Base-by-base conservation (phyloP, 2,113 vertebrate genomes). In the Cynopterus brachyotis region DNA sequence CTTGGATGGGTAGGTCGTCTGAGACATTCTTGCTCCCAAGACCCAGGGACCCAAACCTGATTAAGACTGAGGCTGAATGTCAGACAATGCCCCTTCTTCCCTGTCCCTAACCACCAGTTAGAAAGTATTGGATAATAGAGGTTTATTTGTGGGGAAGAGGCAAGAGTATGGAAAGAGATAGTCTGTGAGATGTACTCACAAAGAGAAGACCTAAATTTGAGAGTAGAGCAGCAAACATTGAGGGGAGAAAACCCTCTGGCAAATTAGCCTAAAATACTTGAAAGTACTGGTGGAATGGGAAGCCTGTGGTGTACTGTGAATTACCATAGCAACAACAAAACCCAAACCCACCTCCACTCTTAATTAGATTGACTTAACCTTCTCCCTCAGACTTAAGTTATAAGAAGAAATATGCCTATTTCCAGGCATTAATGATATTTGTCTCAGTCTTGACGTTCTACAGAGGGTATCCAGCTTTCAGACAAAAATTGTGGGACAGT, bases 331-430 rank as follows among this genome's bases (percentile, higher is more conserved):
- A 72, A 67, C 19, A 90, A 20, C 26, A 72, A 83, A 76, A 69
- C 20, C 28, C 16, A 66, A 80, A 60, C 7, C 40, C 83, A 55
- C 3, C 42, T 76, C 17, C 24, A 62, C 13, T 75, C 19, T 47
- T 60, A 22, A 42, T n/a, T 82, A 87, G 28, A 24, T 40, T 91
- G 59, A 69, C n/a, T 62, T 73, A 67, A 76, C 15, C 12, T 80
- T 81, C 35, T 69, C 60, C 35, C 35, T 94, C 13, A 30, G 60
- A 69, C 24, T 88, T 57, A 70, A 78, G 57, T 32, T 50, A n/a
- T 50, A 53, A 67, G 75, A 91, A 91, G n/a, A 94, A 87, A 83
- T 35, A n/a, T 78, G 15, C n/a, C 35, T 26, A 69, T 92, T 76
- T 91, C 15, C 17, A 81, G 72, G 37, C 64, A 40, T 86, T 57